These are phyloP conservation scores for Dysidea cf. avara DNA, from an alignment of 37 sponge, comb jelly and placozoan species.

Conservation along the genomic window DNA sequence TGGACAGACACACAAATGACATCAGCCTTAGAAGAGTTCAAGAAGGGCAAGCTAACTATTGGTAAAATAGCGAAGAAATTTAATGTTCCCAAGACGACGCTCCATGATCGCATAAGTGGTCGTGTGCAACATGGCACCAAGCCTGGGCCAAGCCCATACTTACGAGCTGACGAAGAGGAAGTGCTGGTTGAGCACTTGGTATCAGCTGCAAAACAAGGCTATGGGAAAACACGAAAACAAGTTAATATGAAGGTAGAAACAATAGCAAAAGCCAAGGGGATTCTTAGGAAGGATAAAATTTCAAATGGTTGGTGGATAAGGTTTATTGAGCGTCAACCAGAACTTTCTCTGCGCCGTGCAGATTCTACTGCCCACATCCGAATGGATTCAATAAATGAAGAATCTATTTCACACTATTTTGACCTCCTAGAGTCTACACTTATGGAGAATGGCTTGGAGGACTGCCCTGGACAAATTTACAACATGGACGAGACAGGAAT, in stretches of 20 bases:
- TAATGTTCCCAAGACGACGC: slow-evolving; percentile 18
- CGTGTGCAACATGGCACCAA: slow-evolving; percentile 5
- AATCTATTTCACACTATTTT: too few relatives aligned
- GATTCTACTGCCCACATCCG: slow-evolving; percentile 1
- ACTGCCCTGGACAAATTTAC: too few relatives aligned
- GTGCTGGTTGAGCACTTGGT: background rate
- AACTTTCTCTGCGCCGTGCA: slow-evolving; percentile 1
- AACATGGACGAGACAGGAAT: too few relatives aligned
- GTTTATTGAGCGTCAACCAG: slow-evolving; percentile 11
- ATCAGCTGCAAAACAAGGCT: background rate
- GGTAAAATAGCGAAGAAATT: background rate
- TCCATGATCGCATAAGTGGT: slow-evolving; percentile 2
- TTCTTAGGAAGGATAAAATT: background rate
- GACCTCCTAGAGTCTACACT: too few relatives aligned
- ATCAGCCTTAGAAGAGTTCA: background rate
- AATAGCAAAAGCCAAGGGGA: background rate
- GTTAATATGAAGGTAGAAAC: background rate
- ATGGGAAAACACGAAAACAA: slow-evolving; percentile 3
- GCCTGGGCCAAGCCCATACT: slow-evolving; percentile 18
- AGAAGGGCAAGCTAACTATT: slow-evolving; percentile 2
- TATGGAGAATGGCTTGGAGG: too few relatives aligned
- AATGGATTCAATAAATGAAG: too few relatives aligned
- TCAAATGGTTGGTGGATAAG: slow-evolving; percentile 9
- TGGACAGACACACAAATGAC: slow-evolving; percentile 17
- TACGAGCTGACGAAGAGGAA: background rate